Evolutionary conservation across 2,797 vertebrate genomes (phyloP).

Genomic region (Ambastaia sidthimunki): DNA sequence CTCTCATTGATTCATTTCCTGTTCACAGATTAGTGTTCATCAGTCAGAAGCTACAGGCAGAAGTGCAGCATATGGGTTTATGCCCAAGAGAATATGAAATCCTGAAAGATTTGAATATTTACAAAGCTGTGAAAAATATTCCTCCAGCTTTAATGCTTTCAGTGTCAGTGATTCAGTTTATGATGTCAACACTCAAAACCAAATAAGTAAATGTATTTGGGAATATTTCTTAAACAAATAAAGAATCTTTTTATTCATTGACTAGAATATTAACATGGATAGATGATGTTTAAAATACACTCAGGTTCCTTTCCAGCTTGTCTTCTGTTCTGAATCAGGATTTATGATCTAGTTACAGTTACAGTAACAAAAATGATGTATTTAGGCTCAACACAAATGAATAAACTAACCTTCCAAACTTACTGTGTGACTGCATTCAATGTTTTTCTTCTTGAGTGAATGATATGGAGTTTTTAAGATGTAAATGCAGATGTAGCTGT

Average conservation of each 20-base stretch:
- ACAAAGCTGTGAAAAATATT: conserved; percentile 43
- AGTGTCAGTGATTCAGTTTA: neutral
- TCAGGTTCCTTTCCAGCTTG: no score
- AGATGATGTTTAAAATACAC: neutral
- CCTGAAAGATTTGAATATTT: conserved; percentile 46
- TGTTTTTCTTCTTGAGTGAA: neutral
- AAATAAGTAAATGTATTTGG: neutral
- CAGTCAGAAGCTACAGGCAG: conserved; percentile 56
- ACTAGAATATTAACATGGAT: neutral
- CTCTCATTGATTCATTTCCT: conserved; percentile 53
- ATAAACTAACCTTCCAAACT: no score
- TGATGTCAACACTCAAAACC: neutral
- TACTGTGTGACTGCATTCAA: neutral
- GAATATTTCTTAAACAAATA: neutral
- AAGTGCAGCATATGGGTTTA: conserved; percentile 33
- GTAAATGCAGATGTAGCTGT: neutral
- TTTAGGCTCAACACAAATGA: neutral
- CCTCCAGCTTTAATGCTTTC: conserved; percentile 7
- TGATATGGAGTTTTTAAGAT: neutral
- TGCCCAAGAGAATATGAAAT: conserved; percentile 28
- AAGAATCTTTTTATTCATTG: neutral
- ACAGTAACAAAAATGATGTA: neutral
- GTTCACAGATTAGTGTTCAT: conserved; percentile 61
- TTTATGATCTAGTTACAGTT: neutral
- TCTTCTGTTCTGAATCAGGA: neutral